Percentiles rank a stretch among this genome's conserved stretches.
Conservation (phyloP, 2,888 invertebrate species). For the Meloe dianella region DNA sequence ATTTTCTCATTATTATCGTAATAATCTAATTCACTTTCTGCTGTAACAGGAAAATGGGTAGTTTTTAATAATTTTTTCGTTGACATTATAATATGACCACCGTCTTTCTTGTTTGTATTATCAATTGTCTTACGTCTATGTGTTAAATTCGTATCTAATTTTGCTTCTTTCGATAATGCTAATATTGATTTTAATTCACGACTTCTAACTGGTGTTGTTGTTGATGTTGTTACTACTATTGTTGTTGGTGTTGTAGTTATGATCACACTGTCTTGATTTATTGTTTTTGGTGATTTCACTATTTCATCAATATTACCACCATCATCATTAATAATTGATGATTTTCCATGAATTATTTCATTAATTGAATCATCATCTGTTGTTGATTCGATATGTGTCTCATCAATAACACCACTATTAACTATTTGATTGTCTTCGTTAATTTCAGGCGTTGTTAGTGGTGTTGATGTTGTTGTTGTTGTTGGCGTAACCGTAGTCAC, state of each 20-base stretch:
- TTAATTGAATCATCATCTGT: slow-evolving; percentile 5
- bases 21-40: slow-evolving; percentile 48
- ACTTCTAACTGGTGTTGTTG: slow-evolving; percentile 20
- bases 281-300: neutral
- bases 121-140: slow-evolving; percentile 60
- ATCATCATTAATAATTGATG: neutral
- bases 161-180: slow-evolving; percentile 72
- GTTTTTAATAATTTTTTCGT: slow-evolving; percentile 29
- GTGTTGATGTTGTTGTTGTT: neutral
- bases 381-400: neutral
- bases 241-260: neutral
- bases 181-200: slow-evolving; percentile 69
- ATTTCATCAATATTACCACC: neutral
- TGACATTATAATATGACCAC: slow-evolving; percentile 9
- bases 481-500: slow-evolving; percentile 3
- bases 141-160: slow-evolving; percentile 63
- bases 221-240: neutral
- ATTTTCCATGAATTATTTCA: neutral
- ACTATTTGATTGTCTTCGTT: neutral
- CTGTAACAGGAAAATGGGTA: slow-evolving; percentile 49
- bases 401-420: neutral
- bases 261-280: neutral
- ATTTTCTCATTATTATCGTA: slow-evolving; percentile 26
- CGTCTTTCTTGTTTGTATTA: slow-evolving; percentile 16
- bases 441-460: neutral